Conservation (phyloP, 2,797 vertebrate genomes). For the Micromesistius poutassou region DNA sequence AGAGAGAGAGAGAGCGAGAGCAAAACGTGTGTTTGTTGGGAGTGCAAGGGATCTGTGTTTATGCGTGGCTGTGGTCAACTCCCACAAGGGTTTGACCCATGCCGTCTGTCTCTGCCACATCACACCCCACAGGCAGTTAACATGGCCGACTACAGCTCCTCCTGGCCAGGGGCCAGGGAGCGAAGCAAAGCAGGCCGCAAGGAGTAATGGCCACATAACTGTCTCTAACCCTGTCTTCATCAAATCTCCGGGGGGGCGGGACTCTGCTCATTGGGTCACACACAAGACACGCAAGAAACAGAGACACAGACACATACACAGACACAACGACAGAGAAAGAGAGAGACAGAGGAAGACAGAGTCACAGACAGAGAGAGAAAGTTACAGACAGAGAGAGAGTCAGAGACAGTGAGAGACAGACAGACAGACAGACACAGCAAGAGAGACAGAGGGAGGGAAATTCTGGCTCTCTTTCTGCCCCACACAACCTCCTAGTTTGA, state of each 20-base stretch:
- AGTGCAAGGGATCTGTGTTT: conserved; percentile 61
- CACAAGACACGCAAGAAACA: conserved; percentile 7
- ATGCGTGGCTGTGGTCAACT: conserved; percentile 68
- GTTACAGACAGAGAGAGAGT: background rate
- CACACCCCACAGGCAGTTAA: conserved; percentile 81
- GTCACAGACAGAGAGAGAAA: background rate
- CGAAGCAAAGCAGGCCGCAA: conserved; percentile 73
- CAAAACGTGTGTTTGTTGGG: conserved; percentile 37
- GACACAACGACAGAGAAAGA: background rate
- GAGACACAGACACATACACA: conserved; percentile 17
- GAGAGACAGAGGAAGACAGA: background rate
- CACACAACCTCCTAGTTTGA: background rate
- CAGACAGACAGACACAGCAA: background rate
- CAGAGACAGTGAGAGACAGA: background rate
- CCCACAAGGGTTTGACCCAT: conserved; percentile 63
- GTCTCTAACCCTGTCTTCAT: conserved; percentile 65
- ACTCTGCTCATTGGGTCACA: conserved; percentile 58
- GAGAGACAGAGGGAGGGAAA: background rate
- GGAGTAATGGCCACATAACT: conserved; percentile 65
- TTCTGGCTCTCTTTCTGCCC: background rate
- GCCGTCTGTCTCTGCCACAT: conserved; percentile 62
- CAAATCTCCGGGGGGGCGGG: conserved; percentile 68
- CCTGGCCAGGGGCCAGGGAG: conserved; percentile 84
- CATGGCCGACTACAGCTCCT: conserved; percentile 81
- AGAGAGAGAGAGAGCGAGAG: too few relatives aligned